Conservation (phyloP, 2,797 vertebrate genomes). For the Staurois parvus region DNA sequence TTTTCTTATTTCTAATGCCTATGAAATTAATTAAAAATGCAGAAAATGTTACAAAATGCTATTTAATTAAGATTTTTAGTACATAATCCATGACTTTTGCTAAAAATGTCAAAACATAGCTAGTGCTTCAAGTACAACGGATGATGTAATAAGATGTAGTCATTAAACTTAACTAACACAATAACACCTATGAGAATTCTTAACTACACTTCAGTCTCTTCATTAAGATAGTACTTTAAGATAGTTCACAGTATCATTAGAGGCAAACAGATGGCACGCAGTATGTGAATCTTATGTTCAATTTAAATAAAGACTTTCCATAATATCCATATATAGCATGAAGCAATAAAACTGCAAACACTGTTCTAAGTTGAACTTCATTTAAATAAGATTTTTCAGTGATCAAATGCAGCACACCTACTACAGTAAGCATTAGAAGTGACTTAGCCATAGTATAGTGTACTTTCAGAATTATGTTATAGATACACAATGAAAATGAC, state of each 20-base stretch:
- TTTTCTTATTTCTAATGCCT: background rate
- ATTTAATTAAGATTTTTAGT: slow-evolving; percentile 7
- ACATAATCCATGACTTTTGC: slow-evolving; percentile 23
- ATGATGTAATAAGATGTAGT: slow-evolving; percentile 56
- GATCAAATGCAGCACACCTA: slow-evolving; percentile 19
- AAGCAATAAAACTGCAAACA: slow-evolving; percentile 47
- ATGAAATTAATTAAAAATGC: background rate
- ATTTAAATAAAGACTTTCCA: slow-evolving; percentile 56
- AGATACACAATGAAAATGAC: background rate
- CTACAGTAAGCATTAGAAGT: background rate
- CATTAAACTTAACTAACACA: slow-evolving; percentile 61
- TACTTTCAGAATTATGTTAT: background rate
- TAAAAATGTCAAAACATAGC: slow-evolving; percentile 43
- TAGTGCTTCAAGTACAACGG: slow-evolving; percentile 22
- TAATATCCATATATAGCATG: slow-evolving; percentile 51
- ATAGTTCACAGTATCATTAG: slow-evolving; percentile 57
- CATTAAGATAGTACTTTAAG: slow-evolving; percentile 61
- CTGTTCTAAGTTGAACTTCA: slow-evolving; percentile 15
- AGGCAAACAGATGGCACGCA: slow-evolving; percentile 55
- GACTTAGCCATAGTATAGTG: background rate
- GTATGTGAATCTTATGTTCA: slow-evolving; percentile 18
- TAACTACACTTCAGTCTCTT: slow-evolving; percentile 63
- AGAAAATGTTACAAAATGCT: background rate
- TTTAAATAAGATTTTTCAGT: slow-evolving; percentile 35
- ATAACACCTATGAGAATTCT: slow-evolving; percentile 62